phyloP scores from a whole-genome alignment of 2,113 vertebrate genomes.

The Lophius piscatorius region DNA sequence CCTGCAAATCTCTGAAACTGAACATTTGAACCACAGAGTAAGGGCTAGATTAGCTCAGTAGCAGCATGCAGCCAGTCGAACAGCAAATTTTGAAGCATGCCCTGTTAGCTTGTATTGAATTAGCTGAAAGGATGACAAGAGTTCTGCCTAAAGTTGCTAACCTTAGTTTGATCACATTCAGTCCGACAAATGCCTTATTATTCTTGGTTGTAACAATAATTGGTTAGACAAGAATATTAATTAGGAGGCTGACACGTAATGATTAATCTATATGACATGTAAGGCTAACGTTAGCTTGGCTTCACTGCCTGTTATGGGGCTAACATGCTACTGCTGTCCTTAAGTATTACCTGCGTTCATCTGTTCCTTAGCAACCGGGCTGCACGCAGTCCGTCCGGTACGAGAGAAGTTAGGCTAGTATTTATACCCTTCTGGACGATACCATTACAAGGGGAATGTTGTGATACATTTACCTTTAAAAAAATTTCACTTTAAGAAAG shows the following conservation, averaged over 20 bases:
- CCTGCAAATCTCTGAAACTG: too few relatives aligned
- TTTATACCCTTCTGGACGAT: constrained; percentile 71
- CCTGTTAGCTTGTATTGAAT: neutral
- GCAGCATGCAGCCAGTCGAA: too few relatives aligned
- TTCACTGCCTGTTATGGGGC: constrained; percentile 40
- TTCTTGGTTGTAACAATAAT: too few relatives aligned
- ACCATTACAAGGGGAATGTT: constrained; percentile 61
- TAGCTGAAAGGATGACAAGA: constrained; percentile 42
- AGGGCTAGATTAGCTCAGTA: too few relatives aligned
- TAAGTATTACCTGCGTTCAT: constrained; percentile 74
- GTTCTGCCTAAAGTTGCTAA: constrained; percentile 1
- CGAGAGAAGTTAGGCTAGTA: constrained; percentile 10
- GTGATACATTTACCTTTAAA: too few relatives aligned
- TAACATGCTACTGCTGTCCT: constrained; percentile 68
- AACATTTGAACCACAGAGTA: too few relatives aligned
- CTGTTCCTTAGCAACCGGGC: constrained; percentile 81
- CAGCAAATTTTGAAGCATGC: too few relatives aligned
- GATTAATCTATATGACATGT: neutral
- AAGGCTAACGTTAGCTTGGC: constrained; percentile 42
- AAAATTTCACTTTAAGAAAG: too few relatives aligned
- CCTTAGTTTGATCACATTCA: constrained; percentile 11
- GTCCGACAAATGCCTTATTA: too few relatives aligned
- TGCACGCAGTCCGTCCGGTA: constrained; percentile 48
- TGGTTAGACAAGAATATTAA: too few relatives aligned
- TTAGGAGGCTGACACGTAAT: too few relatives aligned